These are phyloP conservation scores for Pandemis cinnamomeana DNA, from an alignment of 2,888 invertebrate genomes.

Conservation along the genomic window DNA sequence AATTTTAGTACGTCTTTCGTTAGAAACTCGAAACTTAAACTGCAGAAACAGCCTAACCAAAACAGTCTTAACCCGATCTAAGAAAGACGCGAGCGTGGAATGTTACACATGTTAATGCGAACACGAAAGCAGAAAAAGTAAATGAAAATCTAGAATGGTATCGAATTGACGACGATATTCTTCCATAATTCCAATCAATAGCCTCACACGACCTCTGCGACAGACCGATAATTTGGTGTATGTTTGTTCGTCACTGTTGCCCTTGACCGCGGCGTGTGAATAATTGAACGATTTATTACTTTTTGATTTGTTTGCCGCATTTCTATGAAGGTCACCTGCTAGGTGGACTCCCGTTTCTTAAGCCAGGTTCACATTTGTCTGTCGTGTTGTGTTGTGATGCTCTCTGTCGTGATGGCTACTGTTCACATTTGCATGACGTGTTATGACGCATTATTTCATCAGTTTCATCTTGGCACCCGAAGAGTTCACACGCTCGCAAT, in stretches of 20 bases:
- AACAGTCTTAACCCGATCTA: too few species aligned
- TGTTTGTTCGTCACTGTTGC: constrained; percentile 24
- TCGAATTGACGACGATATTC: background rate
- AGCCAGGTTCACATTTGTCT: too few species aligned
- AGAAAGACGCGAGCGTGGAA: too few species aligned
- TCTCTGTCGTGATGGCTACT: too few species aligned
- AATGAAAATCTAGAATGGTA: background rate
- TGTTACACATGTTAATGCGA: background rate
- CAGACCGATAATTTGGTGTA: background rate
- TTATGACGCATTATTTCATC: too few species aligned
- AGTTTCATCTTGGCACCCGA: too few species aligned
- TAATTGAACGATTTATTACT: constrained; percentile 45
- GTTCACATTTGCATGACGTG: too few species aligned
- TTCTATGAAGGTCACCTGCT: background rate
- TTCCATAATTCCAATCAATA: constrained; percentile 1
- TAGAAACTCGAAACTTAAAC: too few species aligned
- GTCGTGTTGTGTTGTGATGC: too few species aligned
- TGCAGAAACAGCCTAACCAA: too few species aligned
- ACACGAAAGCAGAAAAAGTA: background rate
- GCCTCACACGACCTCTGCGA: background rate
- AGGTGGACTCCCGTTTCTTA: constrained; percentile 6
- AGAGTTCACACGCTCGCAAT: too few species aligned
- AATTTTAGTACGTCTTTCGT: constrained; percentile 12
- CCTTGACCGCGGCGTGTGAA: constrained; percentile 47
- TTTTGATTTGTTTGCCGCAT: constrained; percentile 43